Base-by-base conservation (phyloP, 2,888 invertebrate species). In the Drosophila eohydei region DNA sequence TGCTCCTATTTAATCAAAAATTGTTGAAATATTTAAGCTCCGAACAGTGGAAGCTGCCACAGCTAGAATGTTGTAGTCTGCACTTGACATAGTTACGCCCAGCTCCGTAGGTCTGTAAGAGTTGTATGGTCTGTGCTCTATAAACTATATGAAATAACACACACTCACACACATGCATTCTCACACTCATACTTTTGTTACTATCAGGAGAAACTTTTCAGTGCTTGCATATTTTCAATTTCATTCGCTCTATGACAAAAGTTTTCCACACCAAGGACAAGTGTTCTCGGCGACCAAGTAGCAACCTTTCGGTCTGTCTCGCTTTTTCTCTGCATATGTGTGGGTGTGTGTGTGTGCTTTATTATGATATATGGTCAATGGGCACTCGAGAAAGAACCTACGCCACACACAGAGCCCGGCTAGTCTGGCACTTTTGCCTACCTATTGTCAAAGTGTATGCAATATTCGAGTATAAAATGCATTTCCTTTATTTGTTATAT, bases 251-350 rank as follows among this genome's bases (percentile, higher is more conserved):
- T 70, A 80, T 61, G 66, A 88, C 78, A 88, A 85, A 83, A 83
- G 80, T 88, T 88, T 79, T 75, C 58, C 79, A 84, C 87, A 69
- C 81, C 88, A 84, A 84, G 84, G 84, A 86, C 84, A 84, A 88
- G 84, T 70, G 72, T 71, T 41, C 70, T 71, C 36, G 59, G 58
- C 46, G 70, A 9, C 54, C 74, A 72, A 72, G 71, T 71, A 60
- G 56, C 56, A 71, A 57, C 56, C 34, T 55, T 62, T 56, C 38
- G 50, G 62, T 54, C 26, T 52, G 32, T 40, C n/a, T 69, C 21
- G 41, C 52, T 50, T 16, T 63, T 54, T 36, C 11, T 65, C 57
- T 41, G 40, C 8, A 41, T 67, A 48, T 65, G 4, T 26, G 5
- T 67, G 28, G 57, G 26, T 36, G 65, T 40, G 44, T 64, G 74